Evolutionary conservation across 2,113 vertebrate genomes (phyloP).

Genomic region (Callipepla californica): DNA sequence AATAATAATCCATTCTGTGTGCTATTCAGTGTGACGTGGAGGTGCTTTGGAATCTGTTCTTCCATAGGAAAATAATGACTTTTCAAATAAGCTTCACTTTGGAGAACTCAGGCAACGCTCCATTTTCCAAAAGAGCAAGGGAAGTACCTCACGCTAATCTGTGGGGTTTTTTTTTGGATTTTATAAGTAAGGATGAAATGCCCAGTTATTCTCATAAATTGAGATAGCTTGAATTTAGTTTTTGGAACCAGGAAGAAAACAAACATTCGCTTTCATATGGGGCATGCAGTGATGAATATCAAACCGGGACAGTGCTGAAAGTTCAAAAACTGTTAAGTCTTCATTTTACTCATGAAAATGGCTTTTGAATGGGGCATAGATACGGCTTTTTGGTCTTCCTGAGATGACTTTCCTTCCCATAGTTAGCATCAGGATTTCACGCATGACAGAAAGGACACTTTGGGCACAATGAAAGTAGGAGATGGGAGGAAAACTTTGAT

Average conservation of each 20-base stretch:
- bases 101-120: background rate
- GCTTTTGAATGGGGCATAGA: background rate
- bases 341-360: background rate
- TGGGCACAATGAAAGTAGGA: background rate
- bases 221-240: background rate
- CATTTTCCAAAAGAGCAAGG: background rate
- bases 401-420: background rate
- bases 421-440: background rate
- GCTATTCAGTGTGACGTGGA: background rate
- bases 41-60: background rate
- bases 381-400: background rate
- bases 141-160: background rate
- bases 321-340: background rate
- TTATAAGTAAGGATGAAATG: background rate
- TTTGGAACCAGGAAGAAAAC: background rate
- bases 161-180: background rate
- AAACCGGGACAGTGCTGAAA: background rate
- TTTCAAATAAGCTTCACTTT: slow-evolving; percentile 14
- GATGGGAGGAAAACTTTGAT: background rate
- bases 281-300: background rate
- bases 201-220: background rate
- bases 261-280: background rate
- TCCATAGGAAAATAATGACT: background rate
- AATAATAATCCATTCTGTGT: background rate
- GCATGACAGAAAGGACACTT: background rate